These are phyloP conservation scores for Biston stratarius DNA, from an alignment of 2,888 invertebrate genomes.

Conservation along the genomic window DNA sequence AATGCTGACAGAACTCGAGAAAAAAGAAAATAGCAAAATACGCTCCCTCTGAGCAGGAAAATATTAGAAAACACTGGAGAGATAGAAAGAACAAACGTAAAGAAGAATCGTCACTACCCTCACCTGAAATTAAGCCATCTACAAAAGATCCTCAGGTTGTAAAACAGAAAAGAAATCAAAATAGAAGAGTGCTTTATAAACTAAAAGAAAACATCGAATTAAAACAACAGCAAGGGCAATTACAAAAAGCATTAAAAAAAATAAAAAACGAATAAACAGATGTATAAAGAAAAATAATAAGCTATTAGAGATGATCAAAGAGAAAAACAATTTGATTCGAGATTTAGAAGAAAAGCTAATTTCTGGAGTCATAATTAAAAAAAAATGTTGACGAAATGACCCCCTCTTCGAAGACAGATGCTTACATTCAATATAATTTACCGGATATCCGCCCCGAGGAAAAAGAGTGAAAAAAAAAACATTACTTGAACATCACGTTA, in stretches of 20 bases:
- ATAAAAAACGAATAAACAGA: constrained; percentile 3
- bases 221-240: too few species aligned
- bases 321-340: constrained; percentile 9
- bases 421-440: too few species aligned
- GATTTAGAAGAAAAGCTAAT: too few species aligned
- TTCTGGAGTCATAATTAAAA: too few species aligned
- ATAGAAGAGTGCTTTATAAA: constrained; percentile 16
- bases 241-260: too few species aligned
- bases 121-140: too few species aligned
- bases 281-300: constrained; percentile 12
- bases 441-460: too few species aligned
- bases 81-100: too few species aligned
- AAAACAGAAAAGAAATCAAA: constrained; percentile 20
- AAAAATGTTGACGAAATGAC: too few species aligned
- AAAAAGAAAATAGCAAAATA: not conserved
- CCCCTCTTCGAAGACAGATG: constrained; percentile 11
- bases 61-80: not conserved
- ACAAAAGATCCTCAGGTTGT: constrained; percentile 2
- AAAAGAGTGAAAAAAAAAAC: too few species aligned
- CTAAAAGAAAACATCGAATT: constrained; percentile 1
- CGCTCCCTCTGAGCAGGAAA: not conserved
- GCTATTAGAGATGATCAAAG: constrained; percentile 13
- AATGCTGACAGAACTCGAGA: not conserved
- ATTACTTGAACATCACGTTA: constrained; percentile 13
- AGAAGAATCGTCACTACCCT: too few species aligned